Conservation (phyloP, 2,113 vertebrate species). For the Oncorhynchus masou region DNA sequence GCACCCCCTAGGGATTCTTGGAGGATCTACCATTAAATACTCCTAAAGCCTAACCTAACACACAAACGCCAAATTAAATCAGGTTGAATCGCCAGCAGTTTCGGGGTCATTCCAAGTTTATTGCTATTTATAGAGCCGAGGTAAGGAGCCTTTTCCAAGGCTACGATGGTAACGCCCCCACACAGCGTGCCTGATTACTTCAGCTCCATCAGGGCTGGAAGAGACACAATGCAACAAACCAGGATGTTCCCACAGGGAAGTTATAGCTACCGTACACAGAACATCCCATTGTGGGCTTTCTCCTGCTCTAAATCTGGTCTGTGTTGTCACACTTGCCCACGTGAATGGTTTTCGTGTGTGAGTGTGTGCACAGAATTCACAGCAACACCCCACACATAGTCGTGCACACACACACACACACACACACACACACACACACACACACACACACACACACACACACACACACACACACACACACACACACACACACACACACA, state of each 20-base stretch:
- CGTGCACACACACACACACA: no score
- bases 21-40: constrained; percentile 12
- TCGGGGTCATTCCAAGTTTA: constrained; percentile 60
- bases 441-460: no score
- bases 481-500: no score
- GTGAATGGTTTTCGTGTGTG: background rate
- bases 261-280: constrained; percentile 1
- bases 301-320: background rate
- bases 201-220: background rate
- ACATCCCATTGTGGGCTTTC: background rate
- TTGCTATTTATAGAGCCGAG: constrained; percentile 50
- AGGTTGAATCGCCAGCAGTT: constrained; percentile 40
- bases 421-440: no score
- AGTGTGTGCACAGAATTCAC: no score
- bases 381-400: no score
- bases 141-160: constrained; percentile 2
- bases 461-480: no score
- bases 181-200: background rate
- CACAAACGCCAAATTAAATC: constrained; percentile 49
- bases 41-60: constrained; percentile 37
- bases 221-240: constrained; percentile 11
- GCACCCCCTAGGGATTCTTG: constrained; percentile 25
- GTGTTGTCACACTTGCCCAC: background rate
- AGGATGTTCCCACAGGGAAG: background rate
- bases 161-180: background rate